Base-by-base conservation (phyloP, 2,888 invertebrate species). In the Luperina testacea region DNA sequence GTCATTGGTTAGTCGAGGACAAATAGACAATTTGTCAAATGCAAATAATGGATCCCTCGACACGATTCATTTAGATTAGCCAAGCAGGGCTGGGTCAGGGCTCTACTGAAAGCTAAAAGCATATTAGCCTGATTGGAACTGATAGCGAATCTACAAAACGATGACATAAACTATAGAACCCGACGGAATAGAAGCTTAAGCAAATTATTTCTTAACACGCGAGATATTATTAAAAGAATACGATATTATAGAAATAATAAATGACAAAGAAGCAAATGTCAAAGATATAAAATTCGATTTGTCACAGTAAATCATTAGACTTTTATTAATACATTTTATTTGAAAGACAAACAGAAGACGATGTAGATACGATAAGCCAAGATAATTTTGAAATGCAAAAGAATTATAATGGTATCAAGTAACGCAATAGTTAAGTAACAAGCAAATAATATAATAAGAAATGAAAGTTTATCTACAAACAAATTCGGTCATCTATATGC, bases 21-120 rank as follows among this genome's bases (percentile, higher is more conserved):
- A 82, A 53, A 78, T 78, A 65, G 78, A 72, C 77, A 72, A 83
- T 80, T 83, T 88, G 76, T 79, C 88, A 89, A 88, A 84, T 71
- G 63, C 75, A 84, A 88, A 88, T 87, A 88, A 89, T 76, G 59
- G 85, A 65, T 74, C 71, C 82, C 86, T 79, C 76, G 53, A 77
- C 85, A 80, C 84, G 83, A 81, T 82, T 81, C 72, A 81, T 83
- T 85, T 80, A 83, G 81, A 87, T 88, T 83, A 89, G 63, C 51
- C 74, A 80, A 72, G 59, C 75, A 71, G 80, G 83, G 78, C 45
- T 75, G 67, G 86, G 83, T 81, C 89, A 87, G 87, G 89, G 89
- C 57, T 80, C 32, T 72, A 59, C 72, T 80, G 68, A 79, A 88
- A 83, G 69, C 80, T 83, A 76, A 81, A 88, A 88, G 79, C 75